Evolutionary conservation across 2,888 invertebrate species (phyloP).

Genomic region (Mycalesis mineus): DNA sequence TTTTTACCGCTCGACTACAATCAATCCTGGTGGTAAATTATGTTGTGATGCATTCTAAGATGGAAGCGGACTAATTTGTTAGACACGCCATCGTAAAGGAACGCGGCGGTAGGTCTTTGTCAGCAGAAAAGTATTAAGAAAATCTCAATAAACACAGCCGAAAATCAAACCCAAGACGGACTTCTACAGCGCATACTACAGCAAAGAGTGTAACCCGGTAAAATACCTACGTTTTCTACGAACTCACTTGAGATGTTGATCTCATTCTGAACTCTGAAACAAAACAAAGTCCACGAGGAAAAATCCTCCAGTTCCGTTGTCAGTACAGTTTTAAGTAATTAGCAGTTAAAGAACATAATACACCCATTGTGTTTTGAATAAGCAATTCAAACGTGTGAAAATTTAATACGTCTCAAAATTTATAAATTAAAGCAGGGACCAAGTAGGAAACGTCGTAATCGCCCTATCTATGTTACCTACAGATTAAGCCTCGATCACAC

Average conservation of each 20-base stretch:
- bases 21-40: too few relatives aligned
- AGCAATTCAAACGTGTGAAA: constrained; percentile 30
- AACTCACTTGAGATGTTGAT: constrained; percentile 12
- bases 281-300: constrained; percentile 48
- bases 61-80: too few relatives aligned
- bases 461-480: constrained; percentile 9
- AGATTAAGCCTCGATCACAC: constrained; percentile 1
- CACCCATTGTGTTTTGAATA: constrained; percentile 34
- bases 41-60: too few relatives aligned
- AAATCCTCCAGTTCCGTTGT: constrained; percentile 35
- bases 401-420: constrained; percentile 24
- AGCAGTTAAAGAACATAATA: constrained; percentile 28
- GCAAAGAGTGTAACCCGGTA: too few relatives aligned
- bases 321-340: constrained; percentile 39
- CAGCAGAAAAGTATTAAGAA: too few relatives aligned
- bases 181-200: too few relatives aligned
- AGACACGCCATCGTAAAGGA: too few relatives aligned
- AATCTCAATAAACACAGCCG: too few relatives aligned
- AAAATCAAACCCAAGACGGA: too few relatives aligned
- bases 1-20: too few relatives aligned
- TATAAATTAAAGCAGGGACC: constrained; percentile 11
- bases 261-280: constrained; percentile 28
- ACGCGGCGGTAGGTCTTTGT: too few relatives aligned
- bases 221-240: constrained; percentile 11
- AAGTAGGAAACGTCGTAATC: constrained; percentile 36